Evolutionary conservation across 2,797 vertebrate species (phyloP).

Genomic region (Monodelphis domestica): DNA sequence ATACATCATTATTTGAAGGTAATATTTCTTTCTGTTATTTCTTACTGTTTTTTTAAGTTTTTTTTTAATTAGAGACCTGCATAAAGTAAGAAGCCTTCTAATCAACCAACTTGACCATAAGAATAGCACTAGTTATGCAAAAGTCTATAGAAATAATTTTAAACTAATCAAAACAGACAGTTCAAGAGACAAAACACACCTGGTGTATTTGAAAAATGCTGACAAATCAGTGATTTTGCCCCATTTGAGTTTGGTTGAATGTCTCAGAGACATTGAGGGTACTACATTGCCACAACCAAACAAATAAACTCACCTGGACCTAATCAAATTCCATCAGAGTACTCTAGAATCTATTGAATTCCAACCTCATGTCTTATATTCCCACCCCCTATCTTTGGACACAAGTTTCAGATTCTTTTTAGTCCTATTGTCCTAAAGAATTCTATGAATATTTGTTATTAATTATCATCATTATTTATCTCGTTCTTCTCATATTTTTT

Average conservation of each 20-base stretch:
- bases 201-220: neutral
- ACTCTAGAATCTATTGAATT: neutral
- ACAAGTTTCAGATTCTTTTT: neutral
- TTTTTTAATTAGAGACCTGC: neutral
- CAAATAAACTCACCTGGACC: neutral
- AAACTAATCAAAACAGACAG: neutral
- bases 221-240: neutral
- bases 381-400: neutral
- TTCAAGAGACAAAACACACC: neutral
- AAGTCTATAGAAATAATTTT: neutral
- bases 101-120: neutral
- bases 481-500: neutral
- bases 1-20: neutral
- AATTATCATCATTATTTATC: neutral
- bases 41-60: neutral
- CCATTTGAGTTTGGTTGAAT: no score
- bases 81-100: neutral
- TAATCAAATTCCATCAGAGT: neutral
- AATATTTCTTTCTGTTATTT: neutral
- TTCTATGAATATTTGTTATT: neutral
- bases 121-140: neutral
- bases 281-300: neutral
- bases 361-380: neutral
- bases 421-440: neutral
- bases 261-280: neutral